Base-by-base conservation (phyloP, 1,140 invertebrate genomes). In the Zaprionus lachaisei region DNA sequence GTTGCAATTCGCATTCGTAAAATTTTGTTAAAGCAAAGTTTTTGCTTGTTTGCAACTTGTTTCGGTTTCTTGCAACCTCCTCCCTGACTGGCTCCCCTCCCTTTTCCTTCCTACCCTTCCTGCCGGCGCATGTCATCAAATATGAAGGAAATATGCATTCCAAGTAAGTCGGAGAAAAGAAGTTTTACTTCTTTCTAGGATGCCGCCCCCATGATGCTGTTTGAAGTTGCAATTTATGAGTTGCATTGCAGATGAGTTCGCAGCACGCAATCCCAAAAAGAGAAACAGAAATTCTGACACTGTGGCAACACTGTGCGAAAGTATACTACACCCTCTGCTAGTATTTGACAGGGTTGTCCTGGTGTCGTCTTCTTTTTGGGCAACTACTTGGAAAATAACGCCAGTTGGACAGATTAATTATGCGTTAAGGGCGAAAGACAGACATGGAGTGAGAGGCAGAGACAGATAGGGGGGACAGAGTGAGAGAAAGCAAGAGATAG, bases 31-130 rank as follows among this genome's bases (percentile, higher is more conserved):
- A 66, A 72, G 54, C 54, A 81, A 85, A 81, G 79, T 80, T 86
- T 77, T 28, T 37, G 80, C 77, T 83, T 86, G 83, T 86, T 86
- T 87, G 83, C 80, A 86, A 87, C 83, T 86, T 86, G 83, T 87
- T 87, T 87, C 68, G 72, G 44, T 54, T 71, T 63, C 69, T 60
- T 22, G 57, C 34, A 67, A n/a, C 63, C 26, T 26, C 11, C 37
- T 34, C 1, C 5, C 49, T 11, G 26, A 17, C 15, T 31, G 28
- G 47, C 14, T 15, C 17, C 17, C 55, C 2, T 26, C 24, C 24
- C 31, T 14, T 26, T 22, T 28, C 17, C 31, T 9, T 31, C 22
- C 47, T 4, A 5, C 37, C 12, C n/a, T 37, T 61, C 7, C 37
- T 28, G 55, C 34, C 51, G 38, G 51, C 15, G 68, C 68, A 71